Percentiles rank a stretch among this genome's conserved stretches.
Conservation (phyloP, 2,113 vertebrate genomes). For the Chitala chitala region DNA sequence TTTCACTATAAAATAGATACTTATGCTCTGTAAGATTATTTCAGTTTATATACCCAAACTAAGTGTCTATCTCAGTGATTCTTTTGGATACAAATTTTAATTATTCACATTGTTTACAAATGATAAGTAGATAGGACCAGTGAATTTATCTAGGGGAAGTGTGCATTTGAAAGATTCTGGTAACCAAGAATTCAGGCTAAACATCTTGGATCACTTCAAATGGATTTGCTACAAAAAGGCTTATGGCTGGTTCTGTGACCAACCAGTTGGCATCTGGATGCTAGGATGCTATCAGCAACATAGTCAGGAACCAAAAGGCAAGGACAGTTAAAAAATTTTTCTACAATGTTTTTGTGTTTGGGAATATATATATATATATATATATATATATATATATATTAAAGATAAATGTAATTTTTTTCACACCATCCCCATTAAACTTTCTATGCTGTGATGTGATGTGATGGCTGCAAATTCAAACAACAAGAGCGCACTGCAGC, state of each 20-base stretch:
- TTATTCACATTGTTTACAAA: conserved; percentile 40
- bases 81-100: conserved; percentile 39
- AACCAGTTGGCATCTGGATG: background rate
- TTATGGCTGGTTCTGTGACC: too few species aligned
- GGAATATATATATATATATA: too few species aligned
- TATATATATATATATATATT: too few species aligned
- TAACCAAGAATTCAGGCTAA: background rate
- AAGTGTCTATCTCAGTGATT: conserved; percentile 48
- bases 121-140: background rate
- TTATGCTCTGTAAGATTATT: conserved; percentile 53
- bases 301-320: too few species aligned
- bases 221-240: background rate
- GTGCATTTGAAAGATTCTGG: background rate
- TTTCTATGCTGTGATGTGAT: background rate
- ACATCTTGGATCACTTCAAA: background rate
- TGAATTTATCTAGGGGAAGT: background rate
- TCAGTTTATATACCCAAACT: conserved; percentile 53
- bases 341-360: background rate
- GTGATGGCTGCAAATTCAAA: background rate
- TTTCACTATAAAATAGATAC: conserved; percentile 53
- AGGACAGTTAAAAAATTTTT: background rate
- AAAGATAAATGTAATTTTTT: too few species aligned
- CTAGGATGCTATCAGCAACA: background rate
- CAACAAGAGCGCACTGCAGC: background rate
- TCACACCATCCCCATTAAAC: background rate